These are phyloP conservation scores for Pheosia tremula DNA, from an alignment of 2,888 invertebrate genomes.

Conservation along the genomic window DNA sequence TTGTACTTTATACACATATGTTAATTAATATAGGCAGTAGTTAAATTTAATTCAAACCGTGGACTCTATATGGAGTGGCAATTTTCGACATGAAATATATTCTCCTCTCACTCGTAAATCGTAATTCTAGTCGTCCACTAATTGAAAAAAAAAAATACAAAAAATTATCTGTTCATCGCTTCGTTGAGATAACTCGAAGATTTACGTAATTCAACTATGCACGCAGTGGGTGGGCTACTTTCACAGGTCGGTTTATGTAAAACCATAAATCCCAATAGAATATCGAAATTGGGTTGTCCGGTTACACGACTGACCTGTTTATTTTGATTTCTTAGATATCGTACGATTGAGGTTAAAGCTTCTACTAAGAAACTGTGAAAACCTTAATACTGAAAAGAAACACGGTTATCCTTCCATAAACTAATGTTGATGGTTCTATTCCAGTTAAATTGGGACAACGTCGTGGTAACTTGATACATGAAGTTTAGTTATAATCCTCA, in stretches of 20 bases:
- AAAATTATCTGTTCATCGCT: background rate
- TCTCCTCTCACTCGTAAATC: background rate
- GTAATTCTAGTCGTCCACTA: background rate
- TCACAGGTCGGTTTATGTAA: constrained; percentile 30
- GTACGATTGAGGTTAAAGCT: constrained; percentile 55
- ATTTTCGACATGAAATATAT: background rate
- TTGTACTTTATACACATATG: too few species aligned
- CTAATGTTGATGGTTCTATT: constrained; percentile 32
- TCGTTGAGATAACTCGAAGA: background rate
- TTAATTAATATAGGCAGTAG: too few species aligned
- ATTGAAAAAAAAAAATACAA: background rate
- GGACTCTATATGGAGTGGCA: background rate
- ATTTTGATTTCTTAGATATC: constrained; percentile 8
- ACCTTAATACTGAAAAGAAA: constrained; percentile 60
- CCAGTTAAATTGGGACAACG: constrained; percentile 19
- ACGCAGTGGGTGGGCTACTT: constrained; percentile 12
- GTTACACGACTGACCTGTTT: constrained; percentile 25
- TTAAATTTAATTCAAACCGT: too few species aligned
- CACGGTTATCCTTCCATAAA: constrained; percentile 65
- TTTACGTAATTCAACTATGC: background rate
- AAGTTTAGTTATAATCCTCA: constrained; percentile 25
- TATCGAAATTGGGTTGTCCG: constrained; percentile 37
- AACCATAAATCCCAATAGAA: constrained; percentile 39
- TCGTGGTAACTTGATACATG: constrained; percentile 25
- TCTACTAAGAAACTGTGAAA: constrained; percentile 41